Conservation (phyloP, 2,888 invertebrate species). For the Agrochola lychnidis region DNA sequence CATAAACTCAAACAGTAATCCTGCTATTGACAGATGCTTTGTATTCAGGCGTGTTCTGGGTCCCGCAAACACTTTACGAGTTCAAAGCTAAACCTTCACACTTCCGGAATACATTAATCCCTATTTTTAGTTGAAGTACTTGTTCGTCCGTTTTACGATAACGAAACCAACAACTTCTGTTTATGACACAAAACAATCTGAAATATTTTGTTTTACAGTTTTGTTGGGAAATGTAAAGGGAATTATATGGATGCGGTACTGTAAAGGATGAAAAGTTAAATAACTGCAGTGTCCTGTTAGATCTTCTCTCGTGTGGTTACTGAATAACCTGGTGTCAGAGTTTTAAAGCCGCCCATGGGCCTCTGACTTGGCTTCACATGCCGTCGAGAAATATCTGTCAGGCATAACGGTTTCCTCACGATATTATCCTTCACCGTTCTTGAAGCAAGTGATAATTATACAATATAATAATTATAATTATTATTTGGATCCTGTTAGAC, state of each 20-base stretch:
- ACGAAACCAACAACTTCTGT: conserved; percentile 51
- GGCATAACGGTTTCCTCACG: too few relatives aligned
- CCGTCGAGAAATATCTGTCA: too few relatives aligned
- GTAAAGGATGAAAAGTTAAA: conserved; percentile 7
- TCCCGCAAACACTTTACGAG: conserved; percentile 40
- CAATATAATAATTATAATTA: too few relatives aligned
- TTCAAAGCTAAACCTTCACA: conserved; percentile 53
- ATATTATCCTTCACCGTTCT: too few relatives aligned
- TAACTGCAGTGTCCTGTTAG: neutral
- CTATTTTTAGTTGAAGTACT: conserved; percentile 56
- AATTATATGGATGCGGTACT: conserved; percentile 13
- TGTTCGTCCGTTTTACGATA: conserved; percentile 35
- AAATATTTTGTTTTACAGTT: conserved; percentile 39
- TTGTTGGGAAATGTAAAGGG: conserved; percentile 21
- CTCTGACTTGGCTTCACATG: too few relatives aligned
- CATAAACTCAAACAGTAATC: conserved; percentile 6
- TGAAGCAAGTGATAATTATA: too few relatives aligned
- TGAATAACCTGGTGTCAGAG: too few relatives aligned
- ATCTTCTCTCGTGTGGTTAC: too few relatives aligned
- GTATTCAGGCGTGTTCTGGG: conserved; percentile 30
- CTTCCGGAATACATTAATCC: conserved; percentile 64
- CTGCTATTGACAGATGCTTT: conserved; percentile 50
- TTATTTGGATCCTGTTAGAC: neutral
- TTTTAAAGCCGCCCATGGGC: too few relatives aligned
- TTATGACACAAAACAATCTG: conserved; percentile 42